A percentile compares a stretch with the other conserved stretches of the same genome.
phyloP scores from a whole-genome alignment of 1,140 invertebrate genomes.

The Melitaea cinxia region DNA sequence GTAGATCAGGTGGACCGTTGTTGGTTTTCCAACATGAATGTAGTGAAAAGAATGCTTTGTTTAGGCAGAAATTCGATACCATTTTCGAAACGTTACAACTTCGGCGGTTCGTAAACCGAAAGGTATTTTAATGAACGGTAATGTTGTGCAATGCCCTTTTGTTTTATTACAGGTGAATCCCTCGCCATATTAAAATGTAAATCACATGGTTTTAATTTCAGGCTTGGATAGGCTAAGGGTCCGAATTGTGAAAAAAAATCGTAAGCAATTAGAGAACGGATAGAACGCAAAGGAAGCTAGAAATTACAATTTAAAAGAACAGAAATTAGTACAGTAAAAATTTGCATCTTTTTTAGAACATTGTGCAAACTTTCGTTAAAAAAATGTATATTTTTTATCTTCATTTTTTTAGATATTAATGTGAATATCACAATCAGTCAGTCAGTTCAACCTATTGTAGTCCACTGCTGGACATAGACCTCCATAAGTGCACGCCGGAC shows the following conservation, averaged over 20 bases:
- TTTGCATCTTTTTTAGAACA: neutral
- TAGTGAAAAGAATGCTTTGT: neutral
- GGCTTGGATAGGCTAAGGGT: slow-evolving; percentile 62
- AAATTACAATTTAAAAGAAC: neutral
- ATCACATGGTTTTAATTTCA: slow-evolving; percentile 78
- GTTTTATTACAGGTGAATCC: slow-evolving; percentile 71
- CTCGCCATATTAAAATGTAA: slow-evolving; percentile 77
- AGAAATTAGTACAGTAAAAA: neutral
- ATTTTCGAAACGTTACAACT: neutral
- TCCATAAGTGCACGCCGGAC: too few species aligned
- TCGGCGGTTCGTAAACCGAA: neutral
- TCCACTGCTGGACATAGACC: too few species aligned
- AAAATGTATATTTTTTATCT: neutral
- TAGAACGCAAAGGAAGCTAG: neutral
- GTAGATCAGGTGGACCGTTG: too few species aligned
- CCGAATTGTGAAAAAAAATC: slow-evolving; percentile 9
- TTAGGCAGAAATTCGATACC: too few species aligned
- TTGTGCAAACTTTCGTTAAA: neutral
- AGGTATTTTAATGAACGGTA: slow-evolving; percentile 38
- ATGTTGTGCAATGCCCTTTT: slow-evolving; percentile 66
- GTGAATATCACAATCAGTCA: too few species aligned
- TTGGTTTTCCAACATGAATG: too few species aligned
- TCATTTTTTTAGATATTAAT: too few species aligned
- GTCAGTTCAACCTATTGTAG: too few species aligned
- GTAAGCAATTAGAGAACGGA: slow-evolving; percentile 8